Conservation (phyloP, 53 echinoderm and acorn worm genomes). For the Astropecten irregularis region DNA sequence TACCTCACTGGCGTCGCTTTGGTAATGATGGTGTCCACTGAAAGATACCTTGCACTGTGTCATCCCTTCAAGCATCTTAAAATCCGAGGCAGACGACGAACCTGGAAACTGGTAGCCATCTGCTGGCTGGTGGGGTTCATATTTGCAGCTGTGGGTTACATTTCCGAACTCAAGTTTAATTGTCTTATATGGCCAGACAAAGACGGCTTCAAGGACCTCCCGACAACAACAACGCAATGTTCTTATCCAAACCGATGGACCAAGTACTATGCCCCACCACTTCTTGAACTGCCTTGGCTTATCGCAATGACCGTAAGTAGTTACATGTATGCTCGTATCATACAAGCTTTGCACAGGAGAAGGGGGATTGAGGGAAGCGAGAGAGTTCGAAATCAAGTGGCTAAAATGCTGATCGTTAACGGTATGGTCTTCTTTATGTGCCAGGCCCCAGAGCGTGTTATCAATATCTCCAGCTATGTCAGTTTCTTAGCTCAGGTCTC, state of each 20-base stretch:
- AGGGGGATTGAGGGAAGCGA: not conserved
- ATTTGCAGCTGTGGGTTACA: not conserved
- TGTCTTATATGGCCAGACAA: constrained; percentile 14
- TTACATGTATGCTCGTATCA: constrained; percentile 27
- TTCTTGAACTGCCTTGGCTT: not conserved
- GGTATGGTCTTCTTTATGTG: constrained; percentile 3
- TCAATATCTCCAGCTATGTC: not conserved
- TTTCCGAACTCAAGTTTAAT: too few relatives aligned
- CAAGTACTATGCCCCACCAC: not conserved
- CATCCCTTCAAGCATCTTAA: constrained; percentile 8
- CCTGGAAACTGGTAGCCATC: not conserved
- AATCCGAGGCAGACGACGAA: not conserved
- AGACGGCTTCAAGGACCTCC: not conserved
- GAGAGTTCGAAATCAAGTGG: not conserved
- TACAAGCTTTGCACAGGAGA: not conserved
- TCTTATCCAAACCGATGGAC: not conserved
- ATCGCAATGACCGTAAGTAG: not conserved
- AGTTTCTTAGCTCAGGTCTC: not conserved
- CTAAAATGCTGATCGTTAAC: not conserved
- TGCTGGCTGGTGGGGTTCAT: constrained; percentile 25
- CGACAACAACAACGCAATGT: not conserved
- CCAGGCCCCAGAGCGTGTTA: not conserved
- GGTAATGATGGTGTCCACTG: not conserved
- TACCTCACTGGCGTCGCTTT: not conserved
- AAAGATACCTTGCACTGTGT: constrained; percentile 20